phyloP scores from a whole-genome alignment of 2,888 invertebrate species.

The Notodromas monacha region DNA sequence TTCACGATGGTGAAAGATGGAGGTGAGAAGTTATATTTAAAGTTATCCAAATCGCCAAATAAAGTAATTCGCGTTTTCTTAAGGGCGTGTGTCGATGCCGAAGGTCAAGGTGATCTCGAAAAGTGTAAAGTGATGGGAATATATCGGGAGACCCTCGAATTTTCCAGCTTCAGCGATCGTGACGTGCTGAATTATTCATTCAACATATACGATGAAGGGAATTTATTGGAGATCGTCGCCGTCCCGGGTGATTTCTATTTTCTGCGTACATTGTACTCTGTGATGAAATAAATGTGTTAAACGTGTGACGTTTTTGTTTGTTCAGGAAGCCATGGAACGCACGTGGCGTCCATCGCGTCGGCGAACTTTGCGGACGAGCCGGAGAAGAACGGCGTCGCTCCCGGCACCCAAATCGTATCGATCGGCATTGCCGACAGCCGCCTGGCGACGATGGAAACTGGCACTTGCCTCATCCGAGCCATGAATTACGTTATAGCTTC shows the following conservation, averaged over 20 bases:
- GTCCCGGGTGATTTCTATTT: constrained; percentile 45
- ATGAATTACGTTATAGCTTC: constrained; percentile 48
- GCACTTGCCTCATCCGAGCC: constrained; percentile 60
- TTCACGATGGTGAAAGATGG: constrained; percentile 65
- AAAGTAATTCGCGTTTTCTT: constrained; percentile 9
- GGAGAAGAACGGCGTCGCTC: constrained; percentile 72
- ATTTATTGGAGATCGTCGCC: constrained; percentile 63
- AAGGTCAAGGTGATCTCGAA: constrained; percentile 44
- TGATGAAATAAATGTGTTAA: too few relatives aligned
- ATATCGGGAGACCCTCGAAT: constrained; percentile 44
- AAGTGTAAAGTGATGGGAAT: constrained; percentile 41
- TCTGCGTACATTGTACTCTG: too few relatives aligned
- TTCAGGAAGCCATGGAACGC: constrained; percentile 80
- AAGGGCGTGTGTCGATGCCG: constrained; percentile 51
- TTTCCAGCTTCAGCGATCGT: constrained; percentile 32
- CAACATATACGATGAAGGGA: constrained; percentile 66
- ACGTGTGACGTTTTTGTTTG: constrained; percentile 7
- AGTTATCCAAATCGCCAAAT: too few relatives aligned
- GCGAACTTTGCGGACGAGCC: constrained; percentile 55
- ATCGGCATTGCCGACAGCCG: constrained; percentile 54
- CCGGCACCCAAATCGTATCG: constrained; percentile 74
- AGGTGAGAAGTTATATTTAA: constrained; percentile 20
- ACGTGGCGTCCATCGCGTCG: constrained; percentile 82
- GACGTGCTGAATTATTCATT: constrained; percentile 60
- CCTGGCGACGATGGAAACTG: constrained; percentile 82